Percentiles rank a stretch among this genome's conserved stretches.
These are phyloP conservation scores for Gopherus evgoodei DNA, from an alignment of 2,113 vertebrate species.

Conservation along the genomic window DNA sequence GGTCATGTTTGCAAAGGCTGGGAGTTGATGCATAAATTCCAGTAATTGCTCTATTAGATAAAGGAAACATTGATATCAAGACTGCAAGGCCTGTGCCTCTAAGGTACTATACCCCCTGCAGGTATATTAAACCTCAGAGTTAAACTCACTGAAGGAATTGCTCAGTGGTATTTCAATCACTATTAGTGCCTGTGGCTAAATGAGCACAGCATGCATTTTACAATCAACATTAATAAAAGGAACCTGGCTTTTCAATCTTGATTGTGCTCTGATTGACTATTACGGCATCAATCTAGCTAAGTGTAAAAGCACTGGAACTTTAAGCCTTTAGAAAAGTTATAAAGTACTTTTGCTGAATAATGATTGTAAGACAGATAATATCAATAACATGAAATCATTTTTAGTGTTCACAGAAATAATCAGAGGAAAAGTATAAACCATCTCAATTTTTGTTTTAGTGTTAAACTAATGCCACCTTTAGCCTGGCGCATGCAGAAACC, in stretches of 20 bases:
- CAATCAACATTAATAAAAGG: neutral
- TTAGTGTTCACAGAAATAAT: neutral
- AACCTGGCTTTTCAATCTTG: neutral
- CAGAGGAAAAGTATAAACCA: neutral
- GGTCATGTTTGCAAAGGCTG: constrained; percentile 98
- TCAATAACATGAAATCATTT: neutral
- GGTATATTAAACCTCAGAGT: neutral
- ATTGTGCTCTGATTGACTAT: neutral
- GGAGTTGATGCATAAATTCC: constrained; percentile 98
- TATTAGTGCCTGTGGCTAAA: neutral
- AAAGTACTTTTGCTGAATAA: neutral
- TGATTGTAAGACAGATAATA: neutral
- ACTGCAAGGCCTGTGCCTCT: constrained; percentile 6
- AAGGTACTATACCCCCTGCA: neutral
- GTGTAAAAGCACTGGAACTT: constrained; percentile 32
- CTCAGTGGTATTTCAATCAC: neutral
- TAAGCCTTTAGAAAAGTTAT: constrained; percentile 20
- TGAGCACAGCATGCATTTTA: neutral
- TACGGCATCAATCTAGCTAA: neutral
- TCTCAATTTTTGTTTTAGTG: neutral
- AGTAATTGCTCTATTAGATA: constrained; percentile 89
- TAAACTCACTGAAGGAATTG: neutral
- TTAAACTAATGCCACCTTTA: neutral
- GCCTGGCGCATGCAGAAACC: neutral
- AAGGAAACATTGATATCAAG: constrained; percentile 24